Conservation (phyloP, 1,140 invertebrate species). For the Arctopsyche grandis region DNA sequence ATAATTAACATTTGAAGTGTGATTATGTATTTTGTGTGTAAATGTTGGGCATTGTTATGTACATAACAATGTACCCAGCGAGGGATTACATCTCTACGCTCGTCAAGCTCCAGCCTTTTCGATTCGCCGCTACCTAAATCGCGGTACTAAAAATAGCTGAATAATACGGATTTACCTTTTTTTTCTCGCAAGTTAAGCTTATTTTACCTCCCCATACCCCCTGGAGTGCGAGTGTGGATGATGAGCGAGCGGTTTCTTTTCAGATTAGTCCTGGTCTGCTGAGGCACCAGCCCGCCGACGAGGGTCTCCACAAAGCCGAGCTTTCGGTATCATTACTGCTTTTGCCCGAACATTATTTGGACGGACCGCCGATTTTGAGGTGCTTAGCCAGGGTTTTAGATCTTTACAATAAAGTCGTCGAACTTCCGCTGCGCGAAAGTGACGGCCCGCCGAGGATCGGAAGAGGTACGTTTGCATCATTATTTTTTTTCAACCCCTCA, state of each 20-base stretch:
- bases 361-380: conserved; percentile 49
- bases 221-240: neutral
- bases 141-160: neutral
- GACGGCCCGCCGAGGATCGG: conserved; percentile 51
- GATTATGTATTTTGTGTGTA: too few species aligned
- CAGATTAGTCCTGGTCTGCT: conserved; percentile 52
- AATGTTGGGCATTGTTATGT: too few species aligned
- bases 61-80: too few species aligned
- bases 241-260: conserved; percentile 7
- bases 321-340: conserved; percentile 50
- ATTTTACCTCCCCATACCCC: neutral
- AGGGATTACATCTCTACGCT: too few species aligned
- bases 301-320: conserved; percentile 49
- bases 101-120: too few species aligned
- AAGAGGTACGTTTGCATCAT: conserved; percentile 45
- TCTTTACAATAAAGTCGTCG: conserved; percentile 48
- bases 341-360: conserved; percentile 44
- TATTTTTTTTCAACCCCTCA: neutral
- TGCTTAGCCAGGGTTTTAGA: conserved; percentile 52
- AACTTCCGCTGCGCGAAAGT: conserved; percentile 46
- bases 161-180: neutral
- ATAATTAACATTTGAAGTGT: too few species aligned
- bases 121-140: too few species aligned
- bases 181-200: neutral
- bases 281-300: conserved; percentile 47